Conservation (phyloP, 92 coral and sea anemone species). For the Muricea muricata region DNA sequence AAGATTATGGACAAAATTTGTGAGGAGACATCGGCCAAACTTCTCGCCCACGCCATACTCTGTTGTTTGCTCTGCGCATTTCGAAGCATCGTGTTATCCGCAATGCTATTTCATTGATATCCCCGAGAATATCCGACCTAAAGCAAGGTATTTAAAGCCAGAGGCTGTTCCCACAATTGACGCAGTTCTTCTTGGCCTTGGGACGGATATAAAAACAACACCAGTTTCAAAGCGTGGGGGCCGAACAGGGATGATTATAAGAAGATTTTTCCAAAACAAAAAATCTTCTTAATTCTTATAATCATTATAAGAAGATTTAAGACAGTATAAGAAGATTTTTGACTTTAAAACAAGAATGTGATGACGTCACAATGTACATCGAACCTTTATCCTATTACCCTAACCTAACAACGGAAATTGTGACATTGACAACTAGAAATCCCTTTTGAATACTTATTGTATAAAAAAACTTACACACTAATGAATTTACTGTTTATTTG, state of each 20-base stretch:
- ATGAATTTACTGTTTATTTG: too few species aligned
- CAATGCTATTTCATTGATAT: slow-evolving; percentile 22
- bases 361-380: too few species aligned
- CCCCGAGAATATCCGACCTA: slow-evolving; percentile 9
- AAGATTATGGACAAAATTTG: slow-evolving; percentile 38
- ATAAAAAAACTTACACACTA: too few species aligned
- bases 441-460: too few species aligned
- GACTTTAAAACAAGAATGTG: too few species aligned
- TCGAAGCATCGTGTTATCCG: slow-evolving; percentile 27
- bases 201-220: not conserved
- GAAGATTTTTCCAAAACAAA: too few species aligned
- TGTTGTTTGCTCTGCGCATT: slow-evolving; percentile 25
- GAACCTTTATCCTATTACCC: too few species aligned
- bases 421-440: too few species aligned
- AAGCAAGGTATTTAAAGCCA: slow-evolving; percentile 21
- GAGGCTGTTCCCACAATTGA: slow-evolving; percentile 6
- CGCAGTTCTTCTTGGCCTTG: not conserved
- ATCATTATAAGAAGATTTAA: too few species aligned
- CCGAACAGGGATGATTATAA: not conserved
- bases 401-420: too few species aligned
- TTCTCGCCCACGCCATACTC: slow-evolving; percentile 22
- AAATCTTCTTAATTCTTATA: too few species aligned
- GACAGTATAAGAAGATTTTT: too few species aligned
- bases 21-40: slow-evolving; percentile 9
- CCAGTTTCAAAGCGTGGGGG: slow-evolving; percentile 4